Base-by-base conservation (phyloP, 1,140 invertebrate species). In the Trichonephila inaurata region DNA sequence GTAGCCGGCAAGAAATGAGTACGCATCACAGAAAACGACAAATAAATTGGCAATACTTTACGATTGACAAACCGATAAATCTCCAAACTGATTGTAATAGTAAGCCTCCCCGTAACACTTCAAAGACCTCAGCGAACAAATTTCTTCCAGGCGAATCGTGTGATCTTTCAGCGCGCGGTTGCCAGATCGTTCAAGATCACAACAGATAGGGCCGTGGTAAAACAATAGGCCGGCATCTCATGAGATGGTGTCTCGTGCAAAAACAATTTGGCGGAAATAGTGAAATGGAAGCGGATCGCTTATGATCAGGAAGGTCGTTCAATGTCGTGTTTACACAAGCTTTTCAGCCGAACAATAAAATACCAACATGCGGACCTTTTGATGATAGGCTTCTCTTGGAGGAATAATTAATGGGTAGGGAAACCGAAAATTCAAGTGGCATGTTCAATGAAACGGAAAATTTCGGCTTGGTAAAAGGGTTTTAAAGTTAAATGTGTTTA, bases 61-160 rank as follows among this genome's bases (percentile, higher is more conserved):
- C 88, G 88, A 89, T 89, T 89, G 88, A 89, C 88, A 89, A 77
- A 88, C 86, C n/a, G 88, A 89, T 69, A 89, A 72, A 89, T 19
- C 40, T 51, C 66, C 19, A 28, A 89, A 89, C 51, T 72, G 88
- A 89, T 72, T 77, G 64, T 89, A 89, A 89, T 77, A 66, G 88
- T 77, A 44, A 61, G 88, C 18, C 51, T 77, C 44, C 28, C 88
- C 24, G 88, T 33, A 77, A 89, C 64, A 89, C 88, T 77, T 58
- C 10, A 89, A 72, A 72, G 88, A 12, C 88, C 88, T 33, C 40
- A 12, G 44, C 2, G 66, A 89, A 89, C 88, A 89, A 89, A 89
- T 89, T 89, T 89, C 66, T 89, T 72, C n/a, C 24, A 40, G 28
- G 28, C 28, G 72, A 77, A 33, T 77, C 28, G 72, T 77, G 72